A percentile compares a stretch with the other conserved stretches of the same genome.
phyloP scores from a whole-genome alignment of 1,140 invertebrate genomes.

The Drosophila micromelanica region DNA sequence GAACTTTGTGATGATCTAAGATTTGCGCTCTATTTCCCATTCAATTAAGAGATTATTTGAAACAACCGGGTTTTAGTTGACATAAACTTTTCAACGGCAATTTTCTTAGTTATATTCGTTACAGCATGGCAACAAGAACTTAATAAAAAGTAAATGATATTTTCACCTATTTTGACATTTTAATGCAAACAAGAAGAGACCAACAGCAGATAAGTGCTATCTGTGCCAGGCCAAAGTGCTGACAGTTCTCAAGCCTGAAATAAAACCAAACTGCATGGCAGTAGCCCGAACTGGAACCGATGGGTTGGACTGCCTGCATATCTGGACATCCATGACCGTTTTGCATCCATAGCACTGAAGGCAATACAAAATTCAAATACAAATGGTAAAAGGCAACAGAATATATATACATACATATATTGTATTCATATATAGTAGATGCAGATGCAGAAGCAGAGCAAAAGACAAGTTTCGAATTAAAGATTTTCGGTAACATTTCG shows the following conservation, averaged over 20 bases:
- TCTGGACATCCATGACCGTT: slow-evolving; percentile 74
- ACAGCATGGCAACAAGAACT: slow-evolving; percentile 49
- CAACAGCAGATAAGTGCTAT: background rate
- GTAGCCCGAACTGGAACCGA: slow-evolving; percentile 9
- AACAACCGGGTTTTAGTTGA: slow-evolving; percentile 50
- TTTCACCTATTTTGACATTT: slow-evolving; percentile 5
- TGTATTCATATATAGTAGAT: slow-evolving; percentile 23
- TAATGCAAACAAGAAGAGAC: slow-evolving; percentile 6
- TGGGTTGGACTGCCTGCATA: slow-evolving; percentile 34
- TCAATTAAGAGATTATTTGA: slow-evolving; percentile 23
- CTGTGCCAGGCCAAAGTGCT: slow-evolving; percentile 32
- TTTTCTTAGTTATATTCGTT: slow-evolving; percentile 50
- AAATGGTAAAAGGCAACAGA: slow-evolving; percentile 57
- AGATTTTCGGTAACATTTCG: slow-evolving; percentile 78
- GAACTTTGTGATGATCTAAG: slow-evolving; percentile 17
- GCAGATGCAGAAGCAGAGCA: slow-evolving; percentile 59
- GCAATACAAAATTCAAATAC: slow-evolving; percentile 73
- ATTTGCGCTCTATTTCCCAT: slow-evolving; percentile 41
- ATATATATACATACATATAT: background rate
- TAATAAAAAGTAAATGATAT: slow-evolving; percentile 11
- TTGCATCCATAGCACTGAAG: slow-evolving; percentile 82
- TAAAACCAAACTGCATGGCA: slow-evolving; percentile 68
- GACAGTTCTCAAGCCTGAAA: slow-evolving; percentile 72
- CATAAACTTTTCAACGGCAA: slow-evolving; percentile 36
- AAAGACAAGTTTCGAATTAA: slow-evolving; percentile 78